Conservation (phyloP, 2,888 invertebrate genomes). For the Epistrophella euchroma region DNA sequence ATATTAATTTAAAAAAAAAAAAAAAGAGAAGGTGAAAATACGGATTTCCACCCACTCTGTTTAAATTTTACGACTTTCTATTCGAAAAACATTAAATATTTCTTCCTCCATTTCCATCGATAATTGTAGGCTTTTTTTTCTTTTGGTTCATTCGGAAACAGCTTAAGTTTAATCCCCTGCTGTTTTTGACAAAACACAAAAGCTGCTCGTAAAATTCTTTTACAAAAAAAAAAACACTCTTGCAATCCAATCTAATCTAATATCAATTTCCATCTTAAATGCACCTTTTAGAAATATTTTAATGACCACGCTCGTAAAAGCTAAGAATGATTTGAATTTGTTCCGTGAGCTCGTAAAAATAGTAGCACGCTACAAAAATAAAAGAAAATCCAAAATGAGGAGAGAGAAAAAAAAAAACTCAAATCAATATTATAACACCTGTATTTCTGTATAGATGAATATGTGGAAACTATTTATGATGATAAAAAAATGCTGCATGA, state of each 20-base stretch:
- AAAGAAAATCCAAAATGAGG: neutral
- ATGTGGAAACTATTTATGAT: constrained; percentile 23
- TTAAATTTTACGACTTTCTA: constrained; percentile 12
- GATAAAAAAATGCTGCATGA: neutral
- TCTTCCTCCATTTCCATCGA: neutral
- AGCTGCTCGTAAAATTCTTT: constrained; percentile 27
- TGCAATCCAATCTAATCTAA: constrained; percentile 13
- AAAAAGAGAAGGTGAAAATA: neutral
- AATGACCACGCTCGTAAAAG: constrained; percentile 45
- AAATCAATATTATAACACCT: constrained; percentile 39
- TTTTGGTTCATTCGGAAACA: neutral
- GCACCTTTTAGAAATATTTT: constrained; percentile 56
- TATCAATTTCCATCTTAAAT: constrained; percentile 54
- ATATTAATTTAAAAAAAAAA: constrained; percentile 3
- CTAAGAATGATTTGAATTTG: constrained; percentile 51
- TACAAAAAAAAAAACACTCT: neutral
- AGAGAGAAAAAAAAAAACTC: constrained; percentile 7
- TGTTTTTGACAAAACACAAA: constrained; percentile 8
- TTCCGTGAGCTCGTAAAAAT: constrained; percentile 59
- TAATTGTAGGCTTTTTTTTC: neutral
- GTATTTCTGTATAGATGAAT: neutral
- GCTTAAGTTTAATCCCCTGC: neutral
- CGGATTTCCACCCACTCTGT: constrained; percentile 1
- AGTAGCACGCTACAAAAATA: constrained; percentile 9
- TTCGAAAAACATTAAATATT: constrained; percentile 5